Base-by-base conservation (phyloP, 2,113 vertebrate species). In the Grus americana region DNA sequence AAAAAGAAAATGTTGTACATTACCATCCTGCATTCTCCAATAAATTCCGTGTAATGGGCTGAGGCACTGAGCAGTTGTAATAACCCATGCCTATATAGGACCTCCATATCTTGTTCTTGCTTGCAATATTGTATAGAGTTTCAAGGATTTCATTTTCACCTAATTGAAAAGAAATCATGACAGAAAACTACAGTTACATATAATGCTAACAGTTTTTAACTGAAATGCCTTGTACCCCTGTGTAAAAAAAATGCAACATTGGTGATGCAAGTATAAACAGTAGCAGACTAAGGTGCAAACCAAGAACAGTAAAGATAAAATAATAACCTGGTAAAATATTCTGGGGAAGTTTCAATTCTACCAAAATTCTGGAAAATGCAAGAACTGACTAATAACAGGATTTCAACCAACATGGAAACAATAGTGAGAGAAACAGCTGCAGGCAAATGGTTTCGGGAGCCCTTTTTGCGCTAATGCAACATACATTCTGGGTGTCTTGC, bases 71-170 rank as follows among this genome's bases (percentile, higher is more conserved):
- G 96, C 99, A 99, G 98, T 98, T 99, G 95, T 99, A 99, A 97
- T 99, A 99, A 68, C 99, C 99, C 99, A 99, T 99, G 88, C 99
- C 99, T 52, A 99, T 99, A 49, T 99, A 99, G 8, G 99, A 99
- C 46, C 99, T 97, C 99, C 99, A 99, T 21, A 99, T 96, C 97
- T 99, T 98, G 98, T 99, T 99, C 97, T 98, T 98, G 86, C 97
- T 98, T 88, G 99, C 99, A 92, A 99, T 99, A 93, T 97, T 98
- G 88, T 98, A 97, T 3, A 99, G 97, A 21, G 97, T 97, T 76
- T 98, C 98, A 92, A 99, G 98, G 94, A 99, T 98, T 97, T 99
- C 99, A 98, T 98, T 99, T 97, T 99, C 99, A 98, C 99, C 99
- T 99, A 93, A 72, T 95, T 59, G 40, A 75, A 95, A 95, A 97